phyloP scores from a whole-genome alignment of 1,140 invertebrate genomes.

The Bombus superbus region DNA sequence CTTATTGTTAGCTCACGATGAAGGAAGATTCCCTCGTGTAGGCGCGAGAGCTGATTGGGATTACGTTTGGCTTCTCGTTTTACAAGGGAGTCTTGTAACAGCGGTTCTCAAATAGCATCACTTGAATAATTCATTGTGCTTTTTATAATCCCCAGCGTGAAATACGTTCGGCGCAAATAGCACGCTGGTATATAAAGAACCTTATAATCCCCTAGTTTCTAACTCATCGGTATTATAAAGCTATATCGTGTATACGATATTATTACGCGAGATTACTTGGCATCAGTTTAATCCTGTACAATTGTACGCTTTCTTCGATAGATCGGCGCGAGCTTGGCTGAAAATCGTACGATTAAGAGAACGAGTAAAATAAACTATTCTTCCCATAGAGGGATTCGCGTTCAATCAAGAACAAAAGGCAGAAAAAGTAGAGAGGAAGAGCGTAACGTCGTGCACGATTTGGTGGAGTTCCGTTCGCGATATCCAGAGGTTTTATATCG shows the following conservation, averaged over 20 bases:
- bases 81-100: constrained; percentile 27
- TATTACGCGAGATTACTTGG: background rate
- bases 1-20: constrained; percentile 39
- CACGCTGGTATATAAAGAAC: background rate
- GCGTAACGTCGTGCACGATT: background rate
- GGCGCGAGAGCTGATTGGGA: constrained; percentile 42
- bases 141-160: background rate
- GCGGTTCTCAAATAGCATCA: background rate
- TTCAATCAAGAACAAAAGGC: background rate
- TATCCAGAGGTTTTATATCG: background rate
- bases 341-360: background rate
- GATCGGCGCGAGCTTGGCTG: background rate
- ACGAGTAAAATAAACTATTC: background rate
- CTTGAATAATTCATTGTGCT: constrained; percentile 32
- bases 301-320: background rate
- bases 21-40: constrained; percentile 35
- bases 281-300: background rate
- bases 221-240: background rate
- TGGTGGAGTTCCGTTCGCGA: too few species aligned
- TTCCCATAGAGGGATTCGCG: background rate
- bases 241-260: background rate
- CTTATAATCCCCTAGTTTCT: background rate
- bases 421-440: background rate
- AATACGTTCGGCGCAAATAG: background rate
- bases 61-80: constrained; percentile 55